These are phyloP conservation scores for Drosophila eugracilis DNA, from an alignment of 1,140 invertebrate species.

Conservation along the genomic window DNA sequence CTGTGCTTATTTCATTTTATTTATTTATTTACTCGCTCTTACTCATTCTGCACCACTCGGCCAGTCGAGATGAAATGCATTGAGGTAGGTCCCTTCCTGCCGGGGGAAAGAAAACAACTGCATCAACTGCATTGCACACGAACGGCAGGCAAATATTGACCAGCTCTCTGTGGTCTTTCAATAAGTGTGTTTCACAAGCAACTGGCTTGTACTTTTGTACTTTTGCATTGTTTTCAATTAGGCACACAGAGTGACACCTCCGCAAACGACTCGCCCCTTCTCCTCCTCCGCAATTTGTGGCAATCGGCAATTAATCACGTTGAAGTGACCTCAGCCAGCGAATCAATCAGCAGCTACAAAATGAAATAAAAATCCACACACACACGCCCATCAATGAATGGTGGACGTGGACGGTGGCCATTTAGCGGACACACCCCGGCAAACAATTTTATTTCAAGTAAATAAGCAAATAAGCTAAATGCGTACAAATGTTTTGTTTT, in stretches of 20 bases:
- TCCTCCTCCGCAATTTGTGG: background rate
- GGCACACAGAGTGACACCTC: constrained; percentile 44
- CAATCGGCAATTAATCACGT: constrained; percentile 76
- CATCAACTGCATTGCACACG: constrained; percentile 16
- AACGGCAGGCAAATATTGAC: constrained; percentile 38
- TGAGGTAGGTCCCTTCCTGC: constrained; percentile 48
- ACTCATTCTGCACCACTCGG: constrained; percentile 18
- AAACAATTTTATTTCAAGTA: constrained; percentile 77
- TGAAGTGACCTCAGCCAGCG: constrained; percentile 74
- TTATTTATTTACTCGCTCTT: constrained; percentile 47
- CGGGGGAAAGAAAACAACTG: constrained; percentile 3
- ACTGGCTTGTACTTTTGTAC: constrained; percentile 18
- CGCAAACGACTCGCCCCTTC: constrained; percentile 1
- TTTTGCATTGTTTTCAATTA: constrained; percentile 43
- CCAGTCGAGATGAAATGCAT: constrained; percentile 42
- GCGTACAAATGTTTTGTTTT: constrained; percentile 63
- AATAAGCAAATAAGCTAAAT: constrained; percentile 75
- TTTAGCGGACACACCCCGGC: constrained; percentile 78
- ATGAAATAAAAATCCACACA: constrained; percentile 19
- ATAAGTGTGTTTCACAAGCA: constrained; percentile 6
- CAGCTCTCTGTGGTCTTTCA: background rate
- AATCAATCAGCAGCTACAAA: constrained; percentile 67
- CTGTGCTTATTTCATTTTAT: constrained; percentile 39
- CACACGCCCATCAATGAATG: constrained; percentile 41
- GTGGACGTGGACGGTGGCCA: constrained; percentile 79